Percentiles rank a stretch among this genome's conserved stretches.
Conservation (phyloP, 2,797 vertebrate species). For the Xenentodon cancila region DNA sequence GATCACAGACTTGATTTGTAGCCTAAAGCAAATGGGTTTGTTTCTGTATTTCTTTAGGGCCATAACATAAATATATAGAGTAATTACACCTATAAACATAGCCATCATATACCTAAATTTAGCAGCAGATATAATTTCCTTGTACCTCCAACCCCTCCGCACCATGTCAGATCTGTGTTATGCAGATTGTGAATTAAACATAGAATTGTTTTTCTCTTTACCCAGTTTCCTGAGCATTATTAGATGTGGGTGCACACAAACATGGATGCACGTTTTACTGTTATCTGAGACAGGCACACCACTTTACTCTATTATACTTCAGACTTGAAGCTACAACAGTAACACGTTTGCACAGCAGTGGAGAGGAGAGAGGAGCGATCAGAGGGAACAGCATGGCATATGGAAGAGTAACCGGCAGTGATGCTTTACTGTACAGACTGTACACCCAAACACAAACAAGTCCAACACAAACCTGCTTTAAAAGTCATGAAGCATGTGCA, state of each 20-base stretch:
- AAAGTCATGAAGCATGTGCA: background rate
- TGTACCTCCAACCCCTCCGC: background rate
- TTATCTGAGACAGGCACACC: conserved; percentile 43
- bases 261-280: conserved; percentile 69
- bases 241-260: conserved; percentile 24
- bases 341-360: conserved; percentile 73
- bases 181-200: no score
- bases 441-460: conserved; percentile 20
- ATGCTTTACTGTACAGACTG: background rate
- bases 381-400: conserved; percentile 17
- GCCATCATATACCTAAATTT: conserved; percentile 9
- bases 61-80: conserved; percentile 6
- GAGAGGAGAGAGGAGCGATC: conserved; percentile 26
- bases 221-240: conserved; percentile 4
- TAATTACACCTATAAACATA: conserved; percentile 10
- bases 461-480: conserved; percentile 1
- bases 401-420: background rate
- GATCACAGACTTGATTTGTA: conserved; percentile 38
- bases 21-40: conserved; percentile 1
- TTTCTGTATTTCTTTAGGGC: conserved; percentile 4
- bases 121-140: background rate
- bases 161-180: no score
- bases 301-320: conserved; percentile 34
- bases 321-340: conserved; percentile 72
- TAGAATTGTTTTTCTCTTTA: conserved; percentile 17